Base-by-base conservation (phyloP, 64 coral and sea anemone genomes). In the Montipora cactus region DNA sequence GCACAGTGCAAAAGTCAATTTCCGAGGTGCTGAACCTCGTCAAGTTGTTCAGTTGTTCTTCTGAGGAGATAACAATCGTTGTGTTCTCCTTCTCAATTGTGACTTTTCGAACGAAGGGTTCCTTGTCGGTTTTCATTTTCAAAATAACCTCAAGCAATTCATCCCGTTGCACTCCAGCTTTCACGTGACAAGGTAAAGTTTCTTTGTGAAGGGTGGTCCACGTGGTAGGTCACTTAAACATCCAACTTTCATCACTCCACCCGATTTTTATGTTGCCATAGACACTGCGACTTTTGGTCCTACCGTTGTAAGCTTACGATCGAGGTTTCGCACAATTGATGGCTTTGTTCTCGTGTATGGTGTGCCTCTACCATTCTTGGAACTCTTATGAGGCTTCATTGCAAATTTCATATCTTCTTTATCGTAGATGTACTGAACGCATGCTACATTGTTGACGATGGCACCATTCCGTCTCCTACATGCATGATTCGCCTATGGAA, bases 1-100 rank as follows among this genome's bases (percentile, higher is more conserved):
- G 91, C 14, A 87, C 91, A 55, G 75, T 71, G 37, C 69, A 93
- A 73, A 87, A 87, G 64, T 93, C 75, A 15, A 87, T 44, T 78
- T 93, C 91, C 18, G 91, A 93, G 52, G 74, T 79, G 58, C 75
- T 79, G 44, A 57, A 87, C 83, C 49, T 51, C 16, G 23, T 51
- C 44, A 93, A 87, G 5, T 93, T 76, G 16, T 50, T 55, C 55
- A 93, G 57, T 59, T 93, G 81, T 51, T 79, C 47, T 44, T 64
- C 46, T 58, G 58, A 78, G 73, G 71, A n/a, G 77, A 75, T 50
- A 77, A 37, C 18, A 66, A 78, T 78, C 1, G 45, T 79, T 57
- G 52, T 57, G 52, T 57, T 57, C 52, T 57, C 76, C 62, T 93
- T 86, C 48, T 93, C 83, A 7, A 87, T 51, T 3, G 49, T 67